These are phyloP conservation scores for Hofmannophila pseudospretella DNA, from an alignment of 2,888 invertebrate species.

Conservation along the genomic window DNA sequence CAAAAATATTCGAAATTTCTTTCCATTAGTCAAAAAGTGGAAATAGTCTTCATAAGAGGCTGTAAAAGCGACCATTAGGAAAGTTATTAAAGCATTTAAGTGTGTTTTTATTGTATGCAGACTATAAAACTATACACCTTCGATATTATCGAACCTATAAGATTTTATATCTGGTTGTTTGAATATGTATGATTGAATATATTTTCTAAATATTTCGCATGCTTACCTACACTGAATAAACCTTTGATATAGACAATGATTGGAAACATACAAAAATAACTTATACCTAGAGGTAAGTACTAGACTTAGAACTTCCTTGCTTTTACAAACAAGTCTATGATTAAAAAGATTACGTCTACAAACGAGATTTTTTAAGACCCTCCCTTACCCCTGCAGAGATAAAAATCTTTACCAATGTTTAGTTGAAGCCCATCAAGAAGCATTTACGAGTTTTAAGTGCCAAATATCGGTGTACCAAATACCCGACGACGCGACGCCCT, in stretches of 20 bases:
- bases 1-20: slow-evolving; percentile 18
- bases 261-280: too few species aligned
- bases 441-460: slow-evolving; percentile 31
- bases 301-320: too few species aligned
- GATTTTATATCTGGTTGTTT: too few species aligned
- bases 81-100: slow-evolving; percentile 14
- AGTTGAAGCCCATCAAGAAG: not conserved
- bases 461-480: slow-evolving; percentile 34
- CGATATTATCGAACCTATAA: slow-evolving; percentile 8
- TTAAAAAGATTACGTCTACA: too few species aligned
- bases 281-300: too few species aligned
- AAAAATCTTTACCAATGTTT: not conserved
- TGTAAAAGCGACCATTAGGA: slow-evolving; percentile 30
- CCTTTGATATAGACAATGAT: too few species aligned
- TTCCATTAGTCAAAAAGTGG: slow-evolving; percentile 10
- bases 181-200: too few species aligned
- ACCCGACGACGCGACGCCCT: slow-evolving; percentile 5
- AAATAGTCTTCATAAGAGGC: slow-evolving; percentile 21
- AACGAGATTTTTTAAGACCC: too few species aligned
- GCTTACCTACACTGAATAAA: too few species aligned
- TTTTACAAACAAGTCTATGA: too few species aligned
- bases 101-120: slow-evolving; percentile 10
- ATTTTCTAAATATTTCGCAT: too few species aligned
- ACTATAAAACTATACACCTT: slow-evolving; percentile 12
- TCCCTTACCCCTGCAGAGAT: too few species aligned